Evolutionary conservation across 2,888 invertebrate species (phyloP), one percentile per base, ranked within the genome.

Genomic region (Heliconius cydno): DNA sequence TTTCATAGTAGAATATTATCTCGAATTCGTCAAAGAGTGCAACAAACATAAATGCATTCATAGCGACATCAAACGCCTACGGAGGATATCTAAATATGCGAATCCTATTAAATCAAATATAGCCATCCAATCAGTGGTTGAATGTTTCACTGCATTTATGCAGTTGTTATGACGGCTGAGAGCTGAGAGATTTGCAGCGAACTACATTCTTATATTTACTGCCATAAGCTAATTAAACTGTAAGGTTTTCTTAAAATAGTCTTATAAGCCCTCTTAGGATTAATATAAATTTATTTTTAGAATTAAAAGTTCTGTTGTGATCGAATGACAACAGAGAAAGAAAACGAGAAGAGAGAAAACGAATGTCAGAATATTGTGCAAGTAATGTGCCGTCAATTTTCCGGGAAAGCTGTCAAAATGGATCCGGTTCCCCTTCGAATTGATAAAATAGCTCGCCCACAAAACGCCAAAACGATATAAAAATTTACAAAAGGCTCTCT

Each of bases 401-500:
- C 80, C 81, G 78, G 80, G 67, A 82, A 92, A 90, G 90, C 90
- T 92, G 91, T 92, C 92, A 91, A 92, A 93, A 91, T 90, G 90
- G 86, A 87, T 86, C 86, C 86, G 88, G 82, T 80, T 86, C 90
- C 92, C 92, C 91, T 88, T 86, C 89, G 91, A 90, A 92, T 92
- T 93, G 94, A 92, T 91, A 94, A 94, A 94, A 94, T 94, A 93
- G 94, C 94, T 90, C 86, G 86, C 86, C 85, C 86, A 85, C 87
- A 88, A 87, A 89, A 89, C 90, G 86, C 91, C 91, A 89, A 94
- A 94, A 91, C 93, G 93, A 92, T 92, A 92, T 92, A 90, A 92
- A 92, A 90, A 91, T 88, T 89, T 89, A 94, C 92, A 94, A 94
- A 94, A 94, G 94, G 92, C 87, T 89, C 89, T 90, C 94, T 94